Evolutionary conservation across 2,888 invertebrate genomes (phyloP).

Genomic region (Periphyllus acericola): DNA sequence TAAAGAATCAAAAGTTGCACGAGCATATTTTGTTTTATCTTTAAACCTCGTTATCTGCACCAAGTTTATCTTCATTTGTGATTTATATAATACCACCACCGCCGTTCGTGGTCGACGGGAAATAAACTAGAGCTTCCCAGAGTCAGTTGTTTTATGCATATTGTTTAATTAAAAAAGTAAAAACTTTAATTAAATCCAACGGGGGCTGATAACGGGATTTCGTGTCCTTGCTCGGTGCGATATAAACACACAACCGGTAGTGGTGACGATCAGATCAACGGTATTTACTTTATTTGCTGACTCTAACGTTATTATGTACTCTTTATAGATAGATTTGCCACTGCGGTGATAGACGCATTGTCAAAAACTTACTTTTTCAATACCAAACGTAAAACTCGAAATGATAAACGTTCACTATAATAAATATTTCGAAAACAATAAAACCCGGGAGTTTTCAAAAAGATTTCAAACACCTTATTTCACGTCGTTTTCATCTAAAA

Average conservation of each 20-base stretch:
- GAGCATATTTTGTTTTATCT: slow-evolving; percentile 23
- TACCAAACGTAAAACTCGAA: neutral
- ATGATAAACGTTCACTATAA: neutral
- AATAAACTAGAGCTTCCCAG: slow-evolving; percentile 36
- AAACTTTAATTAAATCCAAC: slow-evolving; percentile 56
- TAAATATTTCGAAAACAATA: neutral
- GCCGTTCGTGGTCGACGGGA: neutral
- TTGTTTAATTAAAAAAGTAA: slow-evolving; percentile 55
- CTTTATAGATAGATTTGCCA: too few species aligned
- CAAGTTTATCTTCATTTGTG: slow-evolving; percentile 20
- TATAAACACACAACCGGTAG: neutral
- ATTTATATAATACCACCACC: slow-evolving; percentile 9
- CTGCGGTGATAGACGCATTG: neutral
- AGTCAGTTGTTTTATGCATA: slow-evolving; percentile 19
- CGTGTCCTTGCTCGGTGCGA: neutral
- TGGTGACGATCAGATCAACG: neutral
- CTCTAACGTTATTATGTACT: too few species aligned
- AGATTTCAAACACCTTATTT: neutral
- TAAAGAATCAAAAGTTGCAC: slow-evolving; percentile 33
- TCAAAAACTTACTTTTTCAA: neutral
- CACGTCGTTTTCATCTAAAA: neutral
- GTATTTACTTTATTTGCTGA: too few species aligned
- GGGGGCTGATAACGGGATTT: neutral
- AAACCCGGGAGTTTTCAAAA: neutral
- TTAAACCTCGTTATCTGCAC: slow-evolving; percentile 42